These are phyloP conservation scores for Phymastichus coffea DNA, from an alignment of 1,140 invertebrate genomes.

Conservation along the genomic window DNA sequence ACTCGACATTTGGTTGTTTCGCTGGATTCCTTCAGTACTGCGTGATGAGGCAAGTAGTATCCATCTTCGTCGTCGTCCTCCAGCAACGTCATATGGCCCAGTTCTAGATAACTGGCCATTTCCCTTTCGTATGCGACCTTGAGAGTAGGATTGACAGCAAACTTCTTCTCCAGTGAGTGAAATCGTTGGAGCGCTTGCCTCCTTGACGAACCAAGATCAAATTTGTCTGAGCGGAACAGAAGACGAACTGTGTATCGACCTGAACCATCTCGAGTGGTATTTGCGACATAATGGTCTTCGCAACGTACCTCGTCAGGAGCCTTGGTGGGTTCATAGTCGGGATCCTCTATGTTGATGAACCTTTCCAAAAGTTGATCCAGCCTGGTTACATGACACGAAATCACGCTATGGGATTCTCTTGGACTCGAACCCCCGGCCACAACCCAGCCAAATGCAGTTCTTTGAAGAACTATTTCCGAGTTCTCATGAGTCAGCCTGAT, in stretches of 20 bases:
- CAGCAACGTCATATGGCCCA: constrained; percentile 42
- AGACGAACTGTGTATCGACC: constrained; percentile 43
- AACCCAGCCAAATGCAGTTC: too few relatives aligned
- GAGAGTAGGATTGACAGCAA: constrained; percentile 26
- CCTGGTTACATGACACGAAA: too few relatives aligned
- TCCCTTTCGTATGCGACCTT: constrained; percentile 37
- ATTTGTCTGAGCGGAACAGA: constrained; percentile 32
- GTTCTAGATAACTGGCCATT: constrained; percentile 42
- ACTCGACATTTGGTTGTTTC: not conserved
- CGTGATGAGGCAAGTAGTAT: not conserved
- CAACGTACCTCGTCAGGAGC: too few relatives aligned
- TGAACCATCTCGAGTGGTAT: too few relatives aligned
- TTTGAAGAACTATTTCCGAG: too few relatives aligned
- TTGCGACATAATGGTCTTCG: too few relatives aligned
- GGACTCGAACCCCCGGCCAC: too few relatives aligned
- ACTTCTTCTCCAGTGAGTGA: constrained; percentile 28
- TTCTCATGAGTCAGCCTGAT: too few relatives aligned
- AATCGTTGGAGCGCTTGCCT: constrained; percentile 28
- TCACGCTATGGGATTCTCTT: too few relatives aligned
- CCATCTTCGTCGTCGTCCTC: not conserved
- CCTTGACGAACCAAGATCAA: constrained; percentile 26
- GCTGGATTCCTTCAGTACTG: not conserved
- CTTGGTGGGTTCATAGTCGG: too few relatives aligned
- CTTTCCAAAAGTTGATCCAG: too few relatives aligned
- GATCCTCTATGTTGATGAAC: too few relatives aligned